Conservation (phyloP, 2,113 vertebrate species). For the Argyrosomus japonicus region DNA sequence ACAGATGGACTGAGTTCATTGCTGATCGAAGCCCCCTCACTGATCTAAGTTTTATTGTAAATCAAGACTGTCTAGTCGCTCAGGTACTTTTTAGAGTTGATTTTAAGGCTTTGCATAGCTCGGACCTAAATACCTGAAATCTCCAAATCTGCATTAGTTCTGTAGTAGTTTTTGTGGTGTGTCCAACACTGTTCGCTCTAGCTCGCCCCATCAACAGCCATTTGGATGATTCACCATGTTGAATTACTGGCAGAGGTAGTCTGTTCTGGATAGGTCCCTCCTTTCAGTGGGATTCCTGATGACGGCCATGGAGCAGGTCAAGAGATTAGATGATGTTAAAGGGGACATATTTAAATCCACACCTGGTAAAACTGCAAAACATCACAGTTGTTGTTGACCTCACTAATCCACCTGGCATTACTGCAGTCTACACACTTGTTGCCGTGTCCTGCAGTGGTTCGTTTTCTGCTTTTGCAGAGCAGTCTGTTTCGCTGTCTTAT, state of each 20-base stretch:
- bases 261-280: background rate
- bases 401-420: background rate
- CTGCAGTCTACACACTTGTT: background rate
- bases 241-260: background rate
- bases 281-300: background rate
- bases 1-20: background rate
- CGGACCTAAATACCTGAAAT: too few relatives aligned
- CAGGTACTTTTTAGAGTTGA: background rate
- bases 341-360: background rate
- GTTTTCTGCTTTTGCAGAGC: background rate
- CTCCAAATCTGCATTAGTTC: background rate
- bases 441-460: background rate
- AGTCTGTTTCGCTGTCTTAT: too few relatives aligned
- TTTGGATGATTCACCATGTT: background rate
- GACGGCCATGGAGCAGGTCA: background rate
- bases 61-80: background rate
- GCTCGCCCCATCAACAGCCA: background rate
- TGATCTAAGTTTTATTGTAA: background rate
- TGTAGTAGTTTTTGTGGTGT: background rate
- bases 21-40: background rate
- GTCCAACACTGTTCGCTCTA: background rate
- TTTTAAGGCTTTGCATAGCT: background rate
- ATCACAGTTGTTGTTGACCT: background rate
- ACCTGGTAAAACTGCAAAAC: background rate
- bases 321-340: background rate